Evolutionary conservation across 2,888 invertebrate genomes (phyloP).

Genomic region (Apomyelois bistriatella): DNA sequence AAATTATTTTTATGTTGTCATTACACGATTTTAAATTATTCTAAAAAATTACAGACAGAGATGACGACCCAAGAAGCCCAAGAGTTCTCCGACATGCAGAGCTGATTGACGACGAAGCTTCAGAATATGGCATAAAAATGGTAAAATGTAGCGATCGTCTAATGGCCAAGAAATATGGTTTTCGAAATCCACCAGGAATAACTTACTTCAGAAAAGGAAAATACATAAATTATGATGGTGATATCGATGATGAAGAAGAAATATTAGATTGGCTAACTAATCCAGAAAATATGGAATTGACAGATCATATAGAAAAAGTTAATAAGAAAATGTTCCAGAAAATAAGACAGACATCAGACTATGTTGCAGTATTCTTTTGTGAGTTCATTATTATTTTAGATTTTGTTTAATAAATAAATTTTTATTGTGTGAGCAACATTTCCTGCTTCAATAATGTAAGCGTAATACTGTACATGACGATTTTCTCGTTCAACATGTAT

Average conservation of each 20-base stretch:
- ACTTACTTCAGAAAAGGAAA: constrained; percentile 95
- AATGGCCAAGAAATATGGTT: constrained; percentile 97
- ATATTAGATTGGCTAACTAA: constrained; percentile 95
- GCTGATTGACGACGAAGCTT: constrained; percentile 94
- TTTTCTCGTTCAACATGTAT: too few relatives aligned
- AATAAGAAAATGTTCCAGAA: constrained; percentile 96
- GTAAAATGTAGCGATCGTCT: constrained; percentile 92
- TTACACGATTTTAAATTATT: neutral
- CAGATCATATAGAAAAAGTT: constrained; percentile 94
- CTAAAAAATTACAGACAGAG: constrained; percentile 81
- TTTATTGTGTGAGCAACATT: too few relatives aligned
- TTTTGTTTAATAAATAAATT: neutral
- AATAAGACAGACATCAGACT: constrained; percentile 92
- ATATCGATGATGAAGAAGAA: constrained; percentile 95
- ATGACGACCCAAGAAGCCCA: constrained; percentile 90
- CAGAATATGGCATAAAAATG: constrained; percentile 94
- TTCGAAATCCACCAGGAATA: constrained; percentile 92
- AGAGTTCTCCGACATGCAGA: constrained; percentile 91
- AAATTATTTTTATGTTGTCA: neutral
- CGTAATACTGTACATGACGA: too few relatives aligned
- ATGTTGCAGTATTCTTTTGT: constrained; percentile 96
- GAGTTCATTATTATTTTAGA: constrained; percentile 64
- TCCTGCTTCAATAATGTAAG: too few relatives aligned
- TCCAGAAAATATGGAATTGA: constrained; percentile 96
- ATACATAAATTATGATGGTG: constrained; percentile 94